These are phyloP conservation scores for Mechanitis mazaeus DNA, from an alignment of 2,888 invertebrate genomes.

Conservation along the genomic window DNA sequence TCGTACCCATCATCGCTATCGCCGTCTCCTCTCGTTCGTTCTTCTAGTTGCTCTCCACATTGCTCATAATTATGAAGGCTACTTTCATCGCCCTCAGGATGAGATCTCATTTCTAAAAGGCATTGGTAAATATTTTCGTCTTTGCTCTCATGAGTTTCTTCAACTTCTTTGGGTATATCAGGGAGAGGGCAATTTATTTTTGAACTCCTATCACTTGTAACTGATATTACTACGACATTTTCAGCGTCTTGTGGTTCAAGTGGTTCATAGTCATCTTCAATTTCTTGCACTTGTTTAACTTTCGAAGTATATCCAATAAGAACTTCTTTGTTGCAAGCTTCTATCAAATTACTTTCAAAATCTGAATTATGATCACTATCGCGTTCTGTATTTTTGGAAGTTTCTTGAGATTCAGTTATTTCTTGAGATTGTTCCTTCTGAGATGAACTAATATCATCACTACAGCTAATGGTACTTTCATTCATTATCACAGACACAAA, in stretches of 20 bases:
- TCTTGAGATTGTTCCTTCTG: slow-evolving; percentile 46
- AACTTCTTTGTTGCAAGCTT: slow-evolving; percentile 67
- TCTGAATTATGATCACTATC: slow-evolving; percentile 49
- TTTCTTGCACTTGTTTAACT: slow-evolving; percentile 41
- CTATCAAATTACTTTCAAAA: slow-evolving; percentile 66
- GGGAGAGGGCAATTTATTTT: slow-evolving; percentile 72
- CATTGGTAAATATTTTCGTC: slow-evolving; percentile 69
- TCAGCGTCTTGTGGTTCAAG: slow-evolving; percentile 57
- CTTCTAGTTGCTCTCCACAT: slow-evolving; percentile 58
- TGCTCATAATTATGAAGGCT: slow-evolving; percentile 75
- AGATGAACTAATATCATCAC: slow-evolving; percentile 31
- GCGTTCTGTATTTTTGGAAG: slow-evolving; percentile 27
- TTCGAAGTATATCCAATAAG: slow-evolving; percentile 56
- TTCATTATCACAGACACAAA: slow-evolving; percentile 51
- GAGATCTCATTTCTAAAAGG: slow-evolving; percentile 66
- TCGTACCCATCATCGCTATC: slow-evolving; percentile 73
- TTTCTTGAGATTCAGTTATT: slow-evolving; percentile 42
- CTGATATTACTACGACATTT: slow-evolving; percentile 55
- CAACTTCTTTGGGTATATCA: slow-evolving; percentile 60
- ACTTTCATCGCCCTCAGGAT: slow-evolving; percentile 69
- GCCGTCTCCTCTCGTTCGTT: slow-evolving; percentile 65
- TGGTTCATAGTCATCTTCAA: slow-evolving; percentile 69
- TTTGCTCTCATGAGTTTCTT: slow-evolving; percentile 30
- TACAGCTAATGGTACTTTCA: slow-evolving; percentile 41
- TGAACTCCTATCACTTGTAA: slow-evolving; percentile 54